Evolutionary conservation across 2,888 invertebrate genomes (phyloP).

Genomic region (Agrotis exclamationis): DNA sequence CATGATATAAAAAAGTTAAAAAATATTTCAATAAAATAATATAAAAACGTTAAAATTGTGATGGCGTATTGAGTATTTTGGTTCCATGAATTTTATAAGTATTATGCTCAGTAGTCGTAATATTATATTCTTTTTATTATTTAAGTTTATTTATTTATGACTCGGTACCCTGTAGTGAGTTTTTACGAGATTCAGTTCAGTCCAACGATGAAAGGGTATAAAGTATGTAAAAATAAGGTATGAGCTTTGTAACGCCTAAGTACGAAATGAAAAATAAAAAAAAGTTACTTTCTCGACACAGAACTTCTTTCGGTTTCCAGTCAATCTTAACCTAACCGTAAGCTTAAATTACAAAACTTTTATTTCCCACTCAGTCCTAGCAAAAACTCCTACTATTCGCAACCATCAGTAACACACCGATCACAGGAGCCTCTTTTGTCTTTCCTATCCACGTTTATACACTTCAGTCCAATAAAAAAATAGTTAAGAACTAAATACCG

Average conservation of each 20-base stretch:
- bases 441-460: conserved; percentile 65
- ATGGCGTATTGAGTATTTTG: conserved; percentile 86
- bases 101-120: conserved; percentile 81
- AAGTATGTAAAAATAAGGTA: conserved; percentile 72
- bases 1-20: conserved; percentile 56
- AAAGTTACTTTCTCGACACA: conserved; percentile 30
- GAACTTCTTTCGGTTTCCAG: conserved; percentile 62
- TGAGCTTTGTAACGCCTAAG: conserved; percentile 72
- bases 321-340: conserved; percentile 68
- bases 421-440: conserved; percentile 75
- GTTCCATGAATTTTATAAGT: conserved; percentile 74
- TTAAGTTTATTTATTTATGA: conserved; percentile 77
- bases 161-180: conserved; percentile 88
- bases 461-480: conserved; percentile 76
- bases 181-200: conserved; percentile 83
- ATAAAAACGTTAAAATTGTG: conserved; percentile 80
- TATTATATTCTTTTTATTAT: conserved; percentile 73
- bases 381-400: conserved; percentile 47
- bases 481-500: conserved; percentile 72
- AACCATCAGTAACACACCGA: conserved; percentile 68
- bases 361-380: conserved; percentile 72
- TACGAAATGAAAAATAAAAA: conserved; percentile 69
- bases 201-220: conserved; percentile 69
- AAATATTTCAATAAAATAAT: conserved; percentile 72
- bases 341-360: conserved; percentile 67